Base-by-base conservation (phyloP, 1,140 invertebrate genomes). In the Ditylenchus dipsaci region DNA sequence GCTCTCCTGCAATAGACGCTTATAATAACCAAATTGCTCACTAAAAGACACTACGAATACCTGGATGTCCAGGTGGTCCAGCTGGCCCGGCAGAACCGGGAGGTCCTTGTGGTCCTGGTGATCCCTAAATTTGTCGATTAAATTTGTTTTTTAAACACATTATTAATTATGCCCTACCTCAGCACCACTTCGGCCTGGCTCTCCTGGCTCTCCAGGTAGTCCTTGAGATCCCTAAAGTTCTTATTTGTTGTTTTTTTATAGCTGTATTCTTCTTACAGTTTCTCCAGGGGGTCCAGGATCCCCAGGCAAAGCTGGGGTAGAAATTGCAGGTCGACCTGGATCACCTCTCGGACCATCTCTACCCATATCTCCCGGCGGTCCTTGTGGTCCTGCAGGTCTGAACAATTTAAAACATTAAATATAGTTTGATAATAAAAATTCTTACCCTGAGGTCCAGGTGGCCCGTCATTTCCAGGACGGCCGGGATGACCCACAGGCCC, bases 291-390 rank as follows among this genome's bases (percentile, higher is more conserved):
- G 60, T 68, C 80, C 80, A 23, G 81, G 75, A 63, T 83, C 80
- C 67, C 80, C 80, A 42, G 80, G 80, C 26, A 77, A 53, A n/a
- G 81, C 75, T 23, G 80, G 81, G 13, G 81, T 82, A 8, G 77
- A 78, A 64, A 82, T 76, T 11, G 80, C 80, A n/a, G 81, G 81
- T 68, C 81, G 57, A 56, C 80, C 80, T 43, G 80, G 78, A 21
- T 82, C 80, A 57, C 80, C 80, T 65, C 81, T 71, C 17, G 73
- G 67, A 63, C 80, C 80, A 43, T 82, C 81, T 29, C 72, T 59
- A 38, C 81, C 80, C 17, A 47, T 53, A 19, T 78, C 69, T 67
- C 79, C 79, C 15, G 78, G 76, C 17, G 70, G 71, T 62, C 78
- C 78, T 19, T 69, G 53, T 33, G 72, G 61, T 33, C 78, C 78